Base-by-base conservation (phyloP, 2,797 vertebrate species). In the Catostomus latipinnis region DNA sequence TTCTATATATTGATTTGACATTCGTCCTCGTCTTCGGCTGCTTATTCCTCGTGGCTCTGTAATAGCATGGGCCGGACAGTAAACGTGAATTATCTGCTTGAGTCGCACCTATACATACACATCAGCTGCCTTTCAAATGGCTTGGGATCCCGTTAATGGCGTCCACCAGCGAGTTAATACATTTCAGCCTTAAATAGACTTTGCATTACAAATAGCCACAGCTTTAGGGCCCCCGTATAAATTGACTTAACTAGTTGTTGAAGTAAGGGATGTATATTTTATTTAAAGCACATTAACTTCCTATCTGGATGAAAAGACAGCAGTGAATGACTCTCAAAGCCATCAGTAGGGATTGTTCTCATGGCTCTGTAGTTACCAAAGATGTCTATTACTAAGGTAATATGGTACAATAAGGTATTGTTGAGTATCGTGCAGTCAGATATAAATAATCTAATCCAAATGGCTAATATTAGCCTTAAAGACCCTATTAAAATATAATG, bases 191-290 rank as follows among this genome's bases (percentile, higher is more conserved):
- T 79, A 93, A 93, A 93, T 92, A 89, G 91, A 90, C 89, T 86
- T 63, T 62, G 80, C 81, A 81, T 90, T 92, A 92, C 87, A 84
- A 89, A 92, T 90, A 78, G 80, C 89, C 82, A 81, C 57, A 85
- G 90, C 87, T 83, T 81, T 88, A 86, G 87, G 90, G 91, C 88
- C 86, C 84, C 87, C 85, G 89, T 91, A 89, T 88, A 92, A 89
- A 90, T 92, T 93, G 88, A 86, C 89, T 88, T 93, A 92, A 93
- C 92, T 93, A 90, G 91, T 90, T 90, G 83, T 86, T 89, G 89
- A 92, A 90, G 85, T 87, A 89, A 91, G 89, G 90, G 89, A 92
- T 92, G 90, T 89, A 91, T 90, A 89, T 91, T 77, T 76, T 62
- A 74, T 74, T 84, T 77, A 80, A 82, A 81, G 66, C 58, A 62